Percentiles rank a stretch among this genome's conserved stretches.
phyloP scores from a whole-genome alignment of 2,113 vertebrate species.

The Raphicerus campestris region DNA sequence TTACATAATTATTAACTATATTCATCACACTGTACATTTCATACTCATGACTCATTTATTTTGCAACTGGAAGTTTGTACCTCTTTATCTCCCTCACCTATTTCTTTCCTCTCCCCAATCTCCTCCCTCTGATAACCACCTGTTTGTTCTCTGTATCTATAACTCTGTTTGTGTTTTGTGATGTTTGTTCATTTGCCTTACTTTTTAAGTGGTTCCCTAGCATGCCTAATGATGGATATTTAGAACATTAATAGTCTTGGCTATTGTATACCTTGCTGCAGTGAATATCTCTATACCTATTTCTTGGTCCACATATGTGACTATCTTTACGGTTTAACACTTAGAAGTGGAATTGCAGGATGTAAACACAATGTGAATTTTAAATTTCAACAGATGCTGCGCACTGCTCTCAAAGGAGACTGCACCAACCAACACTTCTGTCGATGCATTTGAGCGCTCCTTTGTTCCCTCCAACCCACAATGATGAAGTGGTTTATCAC shows the following conservation, averaged over 20 bases:
- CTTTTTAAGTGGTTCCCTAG: neutral
- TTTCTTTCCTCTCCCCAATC: neutral
- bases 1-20: neutral
- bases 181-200: neutral
- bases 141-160: neutral
- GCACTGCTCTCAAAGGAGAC: neutral
- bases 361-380: conserved; percentile 19
- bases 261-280: neutral
- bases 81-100: neutral
- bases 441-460: neutral
- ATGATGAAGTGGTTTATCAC: neutral
- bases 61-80: neutral
- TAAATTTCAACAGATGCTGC: neutral
- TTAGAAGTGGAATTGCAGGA: neutral
- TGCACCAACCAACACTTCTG: neutral
- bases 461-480: neutral
- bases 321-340: neutral
- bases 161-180: neutral
- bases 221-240: neutral
- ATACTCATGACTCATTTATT: neutral
- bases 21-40: neutral
- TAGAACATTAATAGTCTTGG: neutral
- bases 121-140: neutral
- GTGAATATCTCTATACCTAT: neutral
- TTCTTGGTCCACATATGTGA: neutral